phyloP scores from a whole-genome alignment of 1,140 invertebrate genomes.

The Schmidtea mediterranea region DNA sequence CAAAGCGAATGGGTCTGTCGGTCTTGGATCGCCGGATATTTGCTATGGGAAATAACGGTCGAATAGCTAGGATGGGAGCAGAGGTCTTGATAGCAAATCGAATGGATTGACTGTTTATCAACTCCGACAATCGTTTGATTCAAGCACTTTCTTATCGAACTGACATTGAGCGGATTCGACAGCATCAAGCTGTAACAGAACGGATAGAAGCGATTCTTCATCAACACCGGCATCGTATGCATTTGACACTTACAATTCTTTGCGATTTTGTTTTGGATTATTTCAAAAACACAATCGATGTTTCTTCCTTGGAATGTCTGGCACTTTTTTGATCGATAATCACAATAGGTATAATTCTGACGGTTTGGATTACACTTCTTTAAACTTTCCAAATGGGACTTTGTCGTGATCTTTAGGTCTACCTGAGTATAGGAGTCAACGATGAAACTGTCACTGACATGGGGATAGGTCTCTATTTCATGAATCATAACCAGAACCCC shows the following conservation, averaged over 20 bases:
- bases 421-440: background rate
- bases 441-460: background rate
- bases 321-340: too few species aligned
- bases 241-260: too few species aligned
- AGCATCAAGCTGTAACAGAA: too few species aligned
- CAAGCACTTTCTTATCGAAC: too few species aligned
- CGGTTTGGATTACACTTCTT: background rate
- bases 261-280: too few species aligned
- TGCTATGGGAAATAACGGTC: constrained; percentile 1
- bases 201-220: too few species aligned
- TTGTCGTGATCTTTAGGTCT: background rate
- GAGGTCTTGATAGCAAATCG: background rate
- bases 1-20: constrained; percentile 1
- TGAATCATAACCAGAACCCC: background rate
- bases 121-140: too few species aligned
- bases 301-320: too few species aligned
- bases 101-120: too few species aligned
- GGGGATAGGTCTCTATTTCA: background rate
- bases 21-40: constrained; percentile 3
- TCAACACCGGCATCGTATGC: too few species aligned
- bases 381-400: background rate
- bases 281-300: too few species aligned
- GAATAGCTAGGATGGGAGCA: background rate
- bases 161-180: too few species aligned
- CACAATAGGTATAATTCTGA: background rate